phyloP scores from a whole-genome alignment of 2,113 vertebrate species.

The Cyrtonyx montezumae region DNA sequence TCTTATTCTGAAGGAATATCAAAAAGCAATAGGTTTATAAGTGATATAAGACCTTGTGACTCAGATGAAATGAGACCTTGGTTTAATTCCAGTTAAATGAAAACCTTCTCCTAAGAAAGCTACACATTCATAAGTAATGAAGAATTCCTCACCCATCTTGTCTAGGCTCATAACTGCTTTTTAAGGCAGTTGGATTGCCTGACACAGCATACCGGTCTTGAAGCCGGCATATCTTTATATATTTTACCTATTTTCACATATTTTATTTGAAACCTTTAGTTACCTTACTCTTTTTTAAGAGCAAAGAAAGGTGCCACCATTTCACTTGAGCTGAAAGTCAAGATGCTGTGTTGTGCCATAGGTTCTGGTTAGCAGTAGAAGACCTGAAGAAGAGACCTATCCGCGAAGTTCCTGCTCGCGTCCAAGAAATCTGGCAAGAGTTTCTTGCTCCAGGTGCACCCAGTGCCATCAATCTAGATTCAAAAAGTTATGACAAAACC shows the following conservation, averaged over 20 bases:
- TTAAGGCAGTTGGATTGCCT: neutral
- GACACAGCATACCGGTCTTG: neutral
- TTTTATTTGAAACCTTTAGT: neutral
- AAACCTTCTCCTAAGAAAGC: neutral
- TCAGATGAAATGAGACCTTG: neutral
- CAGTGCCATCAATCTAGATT: conserved; percentile 97
- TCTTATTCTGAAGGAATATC: neutral
- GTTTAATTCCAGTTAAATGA: neutral
- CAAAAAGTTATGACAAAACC: conserved; percentile 97
- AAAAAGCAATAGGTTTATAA: neutral
- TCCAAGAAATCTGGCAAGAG: conserved; percentile 97
- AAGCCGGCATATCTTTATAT: neutral
- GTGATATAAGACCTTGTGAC: neutral
- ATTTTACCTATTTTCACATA: neutral
- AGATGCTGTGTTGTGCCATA: conserved; percentile 48
- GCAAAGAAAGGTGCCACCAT: neutral
- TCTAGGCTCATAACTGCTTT: neutral
- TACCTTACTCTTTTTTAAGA: neutral
- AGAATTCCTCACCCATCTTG: neutral
- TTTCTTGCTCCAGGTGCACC: conserved; percentile 95
- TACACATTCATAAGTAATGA: neutral
- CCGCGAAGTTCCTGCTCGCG: conserved; percentile 90
- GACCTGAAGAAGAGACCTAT: conserved; percentile 95
- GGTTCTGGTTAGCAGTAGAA: conserved; percentile 97
- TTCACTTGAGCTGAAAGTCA: neutral